phyloP scores from a whole-genome alignment of 2,888 invertebrate genomes.

The Rhopalosiphum nymphaeae region DNA sequence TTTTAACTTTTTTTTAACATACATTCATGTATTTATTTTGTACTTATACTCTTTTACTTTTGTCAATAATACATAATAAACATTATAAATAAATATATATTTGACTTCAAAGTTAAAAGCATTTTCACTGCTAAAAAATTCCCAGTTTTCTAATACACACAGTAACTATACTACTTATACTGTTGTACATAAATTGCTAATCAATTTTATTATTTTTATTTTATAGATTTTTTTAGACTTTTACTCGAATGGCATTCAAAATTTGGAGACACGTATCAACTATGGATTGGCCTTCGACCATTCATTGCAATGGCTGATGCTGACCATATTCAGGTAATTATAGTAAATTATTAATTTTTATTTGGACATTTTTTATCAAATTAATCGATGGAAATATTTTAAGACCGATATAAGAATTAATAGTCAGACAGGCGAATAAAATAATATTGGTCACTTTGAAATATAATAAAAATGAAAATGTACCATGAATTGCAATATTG shows the following conservation, averaged over 20 bases:
- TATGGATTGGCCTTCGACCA: slow-evolving; percentile 70
- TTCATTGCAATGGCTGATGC: slow-evolving; percentile 70
- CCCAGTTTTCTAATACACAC: too few species aligned
- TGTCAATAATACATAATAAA: not conserved
- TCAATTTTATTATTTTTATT: not conserved
- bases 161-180: not conserved
- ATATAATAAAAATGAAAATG: not conserved
- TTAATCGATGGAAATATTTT: not conserved
- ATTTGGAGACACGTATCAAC: slow-evolving; percentile 69
- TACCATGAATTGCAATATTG: not conserved
- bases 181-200: not conserved
- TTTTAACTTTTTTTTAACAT: not conserved
- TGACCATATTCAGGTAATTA: slow-evolving; percentile 68
- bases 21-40: not conserved
- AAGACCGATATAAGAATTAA: not conserved
- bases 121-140: not conserved
- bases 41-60: not conserved
- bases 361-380: not conserved
- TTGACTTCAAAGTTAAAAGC: not conserved
- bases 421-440: not conserved
- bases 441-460: not conserved
- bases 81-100: not conserved
- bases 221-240: slow-evolving; percentile 70
- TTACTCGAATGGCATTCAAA: slow-evolving; percentile 69
- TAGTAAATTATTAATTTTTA: not conserved